Evolutionary conservation across 2,797 vertebrate species (phyloP).

Genomic region (Gymnoscopelus braueri): DNA sequence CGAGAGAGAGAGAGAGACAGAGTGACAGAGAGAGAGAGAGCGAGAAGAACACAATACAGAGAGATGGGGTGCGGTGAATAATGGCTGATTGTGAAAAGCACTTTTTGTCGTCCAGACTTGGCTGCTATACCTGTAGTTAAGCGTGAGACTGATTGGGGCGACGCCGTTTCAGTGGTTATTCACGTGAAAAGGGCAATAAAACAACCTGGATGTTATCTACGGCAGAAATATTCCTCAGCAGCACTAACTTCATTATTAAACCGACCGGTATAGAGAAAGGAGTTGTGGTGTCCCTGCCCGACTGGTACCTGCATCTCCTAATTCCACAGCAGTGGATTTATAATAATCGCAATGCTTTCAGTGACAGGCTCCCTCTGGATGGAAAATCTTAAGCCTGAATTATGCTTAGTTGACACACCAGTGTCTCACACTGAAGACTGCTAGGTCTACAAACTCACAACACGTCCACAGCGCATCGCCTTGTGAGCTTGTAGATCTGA

Average conservation of each 20-base stretch:
- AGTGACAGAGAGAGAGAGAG: neutral
- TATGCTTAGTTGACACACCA: too few species aligned
- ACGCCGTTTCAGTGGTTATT: neutral
- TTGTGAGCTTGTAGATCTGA: too few species aligned
- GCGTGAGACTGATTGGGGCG: neutral
- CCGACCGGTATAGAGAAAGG: neutral
- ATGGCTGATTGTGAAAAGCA: too few species aligned
- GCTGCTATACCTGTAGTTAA: neutral
- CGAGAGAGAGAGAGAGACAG: neutral
- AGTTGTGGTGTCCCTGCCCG: neutral
- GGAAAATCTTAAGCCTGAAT: slow-evolving; percentile 15
- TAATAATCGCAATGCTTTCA: slow-evolving; percentile 36
- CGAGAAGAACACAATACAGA: too few species aligned
- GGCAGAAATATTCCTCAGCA: neutral
- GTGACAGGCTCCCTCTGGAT: slow-evolving; percentile 34
- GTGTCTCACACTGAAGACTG: too few species aligned
- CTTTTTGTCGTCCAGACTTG: neutral
- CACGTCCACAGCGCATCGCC: too few species aligned
- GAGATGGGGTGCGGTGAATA: too few species aligned
- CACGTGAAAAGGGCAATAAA: neutral
- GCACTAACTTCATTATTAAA: slow-evolving; percentile 18
- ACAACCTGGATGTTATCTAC: neutral
- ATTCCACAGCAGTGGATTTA: slow-evolving; percentile 24
- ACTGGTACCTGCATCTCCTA: neutral
- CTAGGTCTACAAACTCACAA: too few species aligned